Base-by-base conservation (phyloP, 2,797 vertebrate species). In the Neosilurus mollespiculum region DNA sequence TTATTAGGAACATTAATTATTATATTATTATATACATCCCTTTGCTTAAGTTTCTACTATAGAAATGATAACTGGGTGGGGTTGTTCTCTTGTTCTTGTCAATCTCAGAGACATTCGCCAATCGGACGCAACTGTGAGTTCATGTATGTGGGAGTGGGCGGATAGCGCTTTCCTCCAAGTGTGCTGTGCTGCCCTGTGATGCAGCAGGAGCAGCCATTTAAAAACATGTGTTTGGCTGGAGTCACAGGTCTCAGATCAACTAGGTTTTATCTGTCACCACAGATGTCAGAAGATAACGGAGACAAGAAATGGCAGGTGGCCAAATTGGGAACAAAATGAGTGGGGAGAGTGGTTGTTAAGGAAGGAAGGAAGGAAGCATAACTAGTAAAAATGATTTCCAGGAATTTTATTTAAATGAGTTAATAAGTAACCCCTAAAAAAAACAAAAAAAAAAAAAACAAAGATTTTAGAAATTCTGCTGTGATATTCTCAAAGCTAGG, bases 401-500 rank as follows among this genome's bases (percentile, higher is more conserved):
- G 9, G 51, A 73, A 9, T 3, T 73, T 26, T 18, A 30, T 71
- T 51, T 51, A 12, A n/a, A 15, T 71, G 6, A 54, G 20, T 72
- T 12, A 53, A 72, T 51, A 15, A 9, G 16, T 56, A 73, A 30
- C 49, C 7, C 4, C 10, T 6, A 43, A 43, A 43, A 43, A 43
- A 43, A 43, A 43, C 4, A 43, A 43, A 22, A 3, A 16, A 18
- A 37, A 37, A 53, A 75, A 72, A 3, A 16, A 30, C 16, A 20
- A 37, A 16, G 18, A 76, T 77, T 9, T 30, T 20, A 4, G 0
- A n/a, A 43, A 71, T 56, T 72, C 70, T n/a, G 8, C 51, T 26
- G 12, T 0, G 43, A 51, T 51, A 24, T n/a, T 43, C 81, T 78
- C 59, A 80, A 81, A 85, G 85, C 82, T 83, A 71, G 82, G 82